Base-by-base conservation (phyloP, 2,888 invertebrate genomes). In the Ochropacha duplaris region DNA sequence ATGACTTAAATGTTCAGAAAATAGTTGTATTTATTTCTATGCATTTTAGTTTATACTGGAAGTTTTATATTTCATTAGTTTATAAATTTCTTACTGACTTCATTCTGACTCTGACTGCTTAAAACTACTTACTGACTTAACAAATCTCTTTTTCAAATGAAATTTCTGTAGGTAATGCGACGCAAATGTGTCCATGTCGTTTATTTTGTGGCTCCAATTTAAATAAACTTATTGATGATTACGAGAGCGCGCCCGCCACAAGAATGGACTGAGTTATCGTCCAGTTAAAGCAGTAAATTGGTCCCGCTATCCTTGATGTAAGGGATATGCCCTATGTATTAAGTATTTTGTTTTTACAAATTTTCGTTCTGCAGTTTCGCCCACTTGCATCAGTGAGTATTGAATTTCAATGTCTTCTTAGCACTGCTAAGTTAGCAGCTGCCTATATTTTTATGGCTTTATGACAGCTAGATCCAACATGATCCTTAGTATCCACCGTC, bases 121-220 rank as follows among this genome's bases (percentile, higher is more conserved):
- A n/a, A n/a, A n/a, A n/a, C n/a, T n/a, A n/a, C n/a, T n/a, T n/a
- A n/a, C n/a, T n/a, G n/a, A n/a, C n/a, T n/a, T n/a, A n/a, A n/a
- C 9, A 44, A 44, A 44, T 44, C 44, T 44, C 36, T 58, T 54
- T 54, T 49, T 55, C 50, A 52, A 55, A 57, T 55, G 57, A 62
- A 57, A 50, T 56, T 19, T n/a, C 19, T 19, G 44, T 44, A 51
- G 28, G 28, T 51, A 52, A 31, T 44, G 44, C 44, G 57, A 63
- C 65, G 69, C 66, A 68, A 69, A 65, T 69, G 63, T 69, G 74
- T 73, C 69, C 68, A 64, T 66, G 60, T 73, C 65, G 72, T 81
- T 81, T 81, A 78, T 82, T n/a, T 79, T 81, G 79, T 78, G 71
- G 75, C 73, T 74, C 69, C 81, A 82, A 84, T 84, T 83, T 83